Percentiles rank a stretch among this genome's conserved stretches.
These are phyloP conservation scores for Drosophila bocqueti DNA, from an alignment of 1,140 invertebrate species.

Conservation along the genomic window DNA sequence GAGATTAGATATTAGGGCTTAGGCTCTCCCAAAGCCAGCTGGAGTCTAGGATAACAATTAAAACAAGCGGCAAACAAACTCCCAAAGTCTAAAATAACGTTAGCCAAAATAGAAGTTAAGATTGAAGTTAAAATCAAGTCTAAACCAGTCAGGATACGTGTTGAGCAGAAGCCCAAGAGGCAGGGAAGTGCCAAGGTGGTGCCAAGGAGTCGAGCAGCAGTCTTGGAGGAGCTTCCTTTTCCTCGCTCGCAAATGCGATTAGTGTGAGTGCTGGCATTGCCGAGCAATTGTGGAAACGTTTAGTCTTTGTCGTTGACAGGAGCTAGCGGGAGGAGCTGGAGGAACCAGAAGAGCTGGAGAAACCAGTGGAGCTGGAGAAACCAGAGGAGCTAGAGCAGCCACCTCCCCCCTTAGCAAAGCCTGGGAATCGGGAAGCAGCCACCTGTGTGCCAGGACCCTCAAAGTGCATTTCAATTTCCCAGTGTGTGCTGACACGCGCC, in stretches of 20 bases:
- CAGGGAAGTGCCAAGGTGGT: background rate
- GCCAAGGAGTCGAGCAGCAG: background rate
- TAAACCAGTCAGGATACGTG: background rate
- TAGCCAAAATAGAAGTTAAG: no score
- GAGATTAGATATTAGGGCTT: background rate
- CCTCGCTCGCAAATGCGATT: slow-evolving; percentile 46
- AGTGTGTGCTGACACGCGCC: slow-evolving; percentile 20
- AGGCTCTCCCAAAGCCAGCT: background rate
- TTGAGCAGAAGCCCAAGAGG: no score
- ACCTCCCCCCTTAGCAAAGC: background rate
- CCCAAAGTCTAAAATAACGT: background rate
- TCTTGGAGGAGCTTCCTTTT: background rate
- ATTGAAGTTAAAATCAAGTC: background rate
- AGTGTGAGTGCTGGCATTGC: slow-evolving; percentile 32
- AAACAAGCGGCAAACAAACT: background rate
- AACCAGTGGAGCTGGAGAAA: background rate
- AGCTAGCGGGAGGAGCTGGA: no score
- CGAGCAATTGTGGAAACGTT: slow-evolving; percentile 36
- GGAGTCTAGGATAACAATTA: background rate
- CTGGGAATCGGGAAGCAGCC: background rate
- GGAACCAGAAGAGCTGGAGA: no score
- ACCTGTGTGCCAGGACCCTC: background rate
- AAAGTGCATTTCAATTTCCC: slow-evolving; percentile 72
- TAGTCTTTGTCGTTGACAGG: slow-evolving; percentile 17
- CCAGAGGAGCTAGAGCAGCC: background rate